A percentile compares a stretch with the other conserved stretches of the same genome.
Evolutionary conservation across 64 coral and sea anemone genomes (phyloP).

Genomic region (Dendrophyllia cribrosa): DNA sequence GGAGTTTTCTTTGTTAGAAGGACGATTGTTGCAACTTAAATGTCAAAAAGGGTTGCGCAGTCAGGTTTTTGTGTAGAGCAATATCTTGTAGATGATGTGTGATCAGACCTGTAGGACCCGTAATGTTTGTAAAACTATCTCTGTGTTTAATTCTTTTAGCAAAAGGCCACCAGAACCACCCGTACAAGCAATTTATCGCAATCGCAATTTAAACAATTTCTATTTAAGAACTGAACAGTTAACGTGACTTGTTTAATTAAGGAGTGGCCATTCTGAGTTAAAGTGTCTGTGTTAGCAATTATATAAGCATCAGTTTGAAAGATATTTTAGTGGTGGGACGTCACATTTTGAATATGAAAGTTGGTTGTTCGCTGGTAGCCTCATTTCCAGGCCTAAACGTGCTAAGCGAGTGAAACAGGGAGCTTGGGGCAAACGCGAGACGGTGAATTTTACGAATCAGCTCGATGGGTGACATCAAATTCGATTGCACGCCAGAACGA

Average conservation of each 20-base stretch:
- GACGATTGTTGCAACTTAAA: too few species aligned
- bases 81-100: constrained; percentile 1
- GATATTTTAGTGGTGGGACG: too few species aligned
- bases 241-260: too few species aligned
- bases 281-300: too few species aligned
- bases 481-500: too few species aligned
- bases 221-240: neutral
- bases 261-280: neutral
- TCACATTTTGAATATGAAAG: too few species aligned
- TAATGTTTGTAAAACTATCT: neutral
- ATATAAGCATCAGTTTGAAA: neutral
- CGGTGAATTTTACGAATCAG: too few species aligned
- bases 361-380: too few species aligned
- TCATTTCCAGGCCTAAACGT: too few species aligned
- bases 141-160: neutral
- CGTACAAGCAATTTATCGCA: neutral
- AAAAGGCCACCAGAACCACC: constrained; percentile 12
- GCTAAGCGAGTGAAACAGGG: too few species aligned
- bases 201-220: neutral
- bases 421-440: too few species aligned
- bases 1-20: neutral
- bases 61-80: neutral
- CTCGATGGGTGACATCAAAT: too few species aligned
- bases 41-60: neutral
- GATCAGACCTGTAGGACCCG: constrained; percentile 1